Evolutionary conservation across 2,888 invertebrate genomes (phyloP), one percentile per base, ranked within the genome.

Genomic region (Pachliopta kotzebuea): DNA sequence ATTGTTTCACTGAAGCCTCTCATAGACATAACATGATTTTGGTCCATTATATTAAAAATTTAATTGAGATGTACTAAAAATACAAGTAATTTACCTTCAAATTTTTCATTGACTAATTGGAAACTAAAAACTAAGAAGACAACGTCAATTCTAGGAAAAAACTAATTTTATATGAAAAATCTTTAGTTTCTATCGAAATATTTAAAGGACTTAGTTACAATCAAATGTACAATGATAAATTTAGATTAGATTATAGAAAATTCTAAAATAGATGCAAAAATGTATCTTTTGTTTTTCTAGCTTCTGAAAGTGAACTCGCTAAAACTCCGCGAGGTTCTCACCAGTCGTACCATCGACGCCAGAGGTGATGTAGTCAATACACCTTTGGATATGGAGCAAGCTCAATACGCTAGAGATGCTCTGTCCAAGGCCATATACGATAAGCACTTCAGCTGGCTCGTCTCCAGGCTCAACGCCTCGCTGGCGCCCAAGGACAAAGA

Each of bases 351-450:
- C 2, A 98, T 98, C 73, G 95, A 96, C 75, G 97, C 97, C 0
- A 94, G 94, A 26, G 95, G 95, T 0, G 98, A 98, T 81, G 95
- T 96, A 9, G 96, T 98, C 56, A 94, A 93, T 59, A 96, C 96
- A 0, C 97, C 97, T 0, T 83, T 98, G 60, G 96, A 95, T 76
- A 90, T 94, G 29, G 98, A 97, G 72, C 94, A 96, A 78, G 95
- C 97, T 0, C 94, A 96, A 66, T 97, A 96, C 86, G 98, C 97
- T 0, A 90, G 97, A 60, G 98, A 98, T 84, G 98, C 98, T 0
- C 89, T 98, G 8, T 96, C 98, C 37, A 98, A 98, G 82, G 97
- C 98, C 17, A 93, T 98, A 21, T 98, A 98, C 77, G 98, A 97
- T 78, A 94, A 97, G 60, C 93, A 98, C 70, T 98, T 98, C 88